A percentile compares a stretch with the other conserved stretches of the same genome.
phyloP scores from a whole-genome alignment of 1,140 invertebrate genomes.

The Paraescarpia echinospica region DNA sequence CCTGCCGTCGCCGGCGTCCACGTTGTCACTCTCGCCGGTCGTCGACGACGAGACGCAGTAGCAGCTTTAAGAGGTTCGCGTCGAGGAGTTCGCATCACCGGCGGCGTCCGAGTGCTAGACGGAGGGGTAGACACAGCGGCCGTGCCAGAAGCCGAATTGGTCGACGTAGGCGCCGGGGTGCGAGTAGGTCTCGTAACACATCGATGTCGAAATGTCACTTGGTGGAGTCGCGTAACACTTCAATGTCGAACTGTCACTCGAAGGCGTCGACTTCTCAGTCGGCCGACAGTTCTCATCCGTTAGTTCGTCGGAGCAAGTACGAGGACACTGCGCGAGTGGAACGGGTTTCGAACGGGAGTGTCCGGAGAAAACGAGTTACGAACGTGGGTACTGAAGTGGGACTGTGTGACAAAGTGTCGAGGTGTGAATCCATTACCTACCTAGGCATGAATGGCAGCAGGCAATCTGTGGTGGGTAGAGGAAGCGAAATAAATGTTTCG shows the following conservation, averaged over 20 bases:
- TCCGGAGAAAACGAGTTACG: neutral
- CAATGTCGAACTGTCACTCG: neutral
- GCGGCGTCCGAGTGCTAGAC: too few relatives aligned
- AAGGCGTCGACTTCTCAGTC: neutral
- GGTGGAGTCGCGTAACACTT: neutral
- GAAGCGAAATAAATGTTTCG: neutral
- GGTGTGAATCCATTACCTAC: neutral
- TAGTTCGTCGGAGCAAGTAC: neutral
- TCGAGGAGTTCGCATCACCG: neutral
- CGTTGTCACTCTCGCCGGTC: neutral
- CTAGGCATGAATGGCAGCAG: neutral
- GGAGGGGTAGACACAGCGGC: too few relatives aligned
- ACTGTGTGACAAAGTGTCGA: neutral
- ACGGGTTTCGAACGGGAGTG: neutral
- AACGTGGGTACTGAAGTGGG: neutral
- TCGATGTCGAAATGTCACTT: too few relatives aligned
- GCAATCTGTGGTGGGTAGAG: neutral
- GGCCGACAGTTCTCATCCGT: neutral
- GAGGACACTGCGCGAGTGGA: neutral
- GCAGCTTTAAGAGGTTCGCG: neutral
- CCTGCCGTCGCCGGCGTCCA: neutral
- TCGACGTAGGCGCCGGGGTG: neutral
- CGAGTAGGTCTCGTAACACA: too few relatives aligned
- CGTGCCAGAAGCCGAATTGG: too few relatives aligned
- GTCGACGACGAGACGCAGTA: too few relatives aligned